These are phyloP conservation scores for Orthosia incerta DNA, from an alignment of 2,888 invertebrate species.

Conservation along the genomic window DNA sequence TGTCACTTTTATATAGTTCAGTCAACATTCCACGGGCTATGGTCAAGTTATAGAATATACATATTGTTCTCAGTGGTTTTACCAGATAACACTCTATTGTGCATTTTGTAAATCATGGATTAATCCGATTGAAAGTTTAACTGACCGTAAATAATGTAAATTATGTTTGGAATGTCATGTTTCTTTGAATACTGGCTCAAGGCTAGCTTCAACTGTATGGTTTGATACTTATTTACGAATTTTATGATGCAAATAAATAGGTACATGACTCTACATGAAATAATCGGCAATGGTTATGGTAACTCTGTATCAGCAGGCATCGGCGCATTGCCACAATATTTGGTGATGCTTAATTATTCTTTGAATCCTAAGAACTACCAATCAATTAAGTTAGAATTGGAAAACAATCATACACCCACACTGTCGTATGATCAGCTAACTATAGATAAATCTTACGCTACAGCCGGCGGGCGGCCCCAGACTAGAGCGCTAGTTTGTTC, in stretches of 20 bases:
- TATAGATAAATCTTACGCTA: slow-evolving; percentile 16
- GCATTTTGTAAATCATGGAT: background rate
- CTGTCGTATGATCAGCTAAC: background rate
- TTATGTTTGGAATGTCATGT: background rate
- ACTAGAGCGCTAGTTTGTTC: slow-evolving; percentile 5
- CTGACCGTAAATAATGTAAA: background rate
- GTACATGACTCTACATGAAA: background rate
- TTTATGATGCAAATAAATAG: background rate
- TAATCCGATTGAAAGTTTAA: background rate
- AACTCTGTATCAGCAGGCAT: background rate
- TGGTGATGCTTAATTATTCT: background rate
- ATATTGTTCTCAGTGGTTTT: background rate
- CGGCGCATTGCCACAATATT: background rate
- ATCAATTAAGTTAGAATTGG: background rate
- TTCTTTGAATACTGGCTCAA: background rate
- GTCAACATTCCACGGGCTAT: slow-evolving; percentile 16
- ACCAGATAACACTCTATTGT: too few species aligned
- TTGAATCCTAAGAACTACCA: background rate
- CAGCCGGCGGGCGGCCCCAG: background rate
- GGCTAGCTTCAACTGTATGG: background rate
- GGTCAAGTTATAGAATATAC: background rate
- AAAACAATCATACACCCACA: background rate
- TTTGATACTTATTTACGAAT: too few species aligned
- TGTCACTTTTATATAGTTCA: background rate
- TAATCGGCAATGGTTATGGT: slow-evolving; percentile 1